A percentile compares a stretch with the other conserved stretches of the same genome.
Conservation (phyloP, 2,888 invertebrate species). For the Acleris sparsana region DNA sequence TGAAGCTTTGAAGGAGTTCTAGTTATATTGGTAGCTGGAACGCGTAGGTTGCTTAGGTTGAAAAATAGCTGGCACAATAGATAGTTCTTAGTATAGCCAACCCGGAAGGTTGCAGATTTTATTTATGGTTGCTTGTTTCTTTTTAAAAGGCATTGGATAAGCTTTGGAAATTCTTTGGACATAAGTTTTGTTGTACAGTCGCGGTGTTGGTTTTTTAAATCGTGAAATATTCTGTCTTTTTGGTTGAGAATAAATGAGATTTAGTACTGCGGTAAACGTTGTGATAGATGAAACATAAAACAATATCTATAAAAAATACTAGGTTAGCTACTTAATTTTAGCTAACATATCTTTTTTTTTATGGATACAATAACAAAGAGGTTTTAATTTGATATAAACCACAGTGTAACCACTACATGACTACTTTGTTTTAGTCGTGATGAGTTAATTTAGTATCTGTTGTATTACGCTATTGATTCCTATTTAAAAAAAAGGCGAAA, state of each 20-base stretch:
- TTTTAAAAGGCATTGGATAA: constrained; percentile 40
- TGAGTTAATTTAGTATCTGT: no score
- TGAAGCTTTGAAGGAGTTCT: constrained; percentile 45
- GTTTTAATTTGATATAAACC: no score
- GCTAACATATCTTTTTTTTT: no score
- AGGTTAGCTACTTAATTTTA: no score
- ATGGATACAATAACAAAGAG: no score
- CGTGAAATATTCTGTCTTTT: background rate
- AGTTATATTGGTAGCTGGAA: constrained; percentile 50
- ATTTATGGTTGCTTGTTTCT: constrained; percentile 61
- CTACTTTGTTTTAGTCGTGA: no score
- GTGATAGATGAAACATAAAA: background rate
- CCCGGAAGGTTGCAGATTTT: constrained; percentile 78
- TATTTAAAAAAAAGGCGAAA: no score
- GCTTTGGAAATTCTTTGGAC: constrained; percentile 1
- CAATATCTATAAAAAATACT: no score
- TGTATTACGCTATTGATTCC: no score
- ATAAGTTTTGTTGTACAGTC: background rate
- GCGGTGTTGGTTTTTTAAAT: no score
- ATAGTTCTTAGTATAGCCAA: constrained; percentile 75
- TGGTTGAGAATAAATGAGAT: background rate
- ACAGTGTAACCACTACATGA: no score
- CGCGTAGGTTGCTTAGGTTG: constrained; percentile 80
- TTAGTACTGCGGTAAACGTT: background rate
- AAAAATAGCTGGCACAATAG: constrained; percentile 77